These are phyloP conservation scores for Hypolimnas misippus DNA, from an alignment of 2,888 invertebrate genomes.

Conservation along the genomic window DNA sequence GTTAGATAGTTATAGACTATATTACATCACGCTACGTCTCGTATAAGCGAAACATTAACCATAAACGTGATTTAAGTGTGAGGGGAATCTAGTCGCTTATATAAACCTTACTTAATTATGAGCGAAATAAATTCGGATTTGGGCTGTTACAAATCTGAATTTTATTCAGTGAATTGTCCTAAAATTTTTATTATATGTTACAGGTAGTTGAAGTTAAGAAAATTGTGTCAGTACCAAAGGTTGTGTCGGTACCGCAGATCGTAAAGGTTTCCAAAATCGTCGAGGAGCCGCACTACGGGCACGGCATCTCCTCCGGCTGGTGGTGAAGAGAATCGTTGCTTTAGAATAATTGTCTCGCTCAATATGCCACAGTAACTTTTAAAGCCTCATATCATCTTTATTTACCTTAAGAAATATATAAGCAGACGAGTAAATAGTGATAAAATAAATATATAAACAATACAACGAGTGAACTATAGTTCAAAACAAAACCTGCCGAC, in stretches of 20 bases:
- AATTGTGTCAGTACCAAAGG: constrained; percentile 58
- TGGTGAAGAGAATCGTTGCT: constrained; percentile 50
- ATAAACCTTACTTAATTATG: no score
- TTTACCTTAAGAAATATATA: not conserved
- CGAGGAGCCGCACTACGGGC: constrained; percentile 48
- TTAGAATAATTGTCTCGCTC: constrained; percentile 17
- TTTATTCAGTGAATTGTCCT: no score
- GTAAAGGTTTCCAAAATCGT: constrained; percentile 55
- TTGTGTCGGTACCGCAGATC: constrained; percentile 58
- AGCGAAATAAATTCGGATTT: no score
- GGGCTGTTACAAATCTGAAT: no score
- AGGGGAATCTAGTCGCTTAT: no score
- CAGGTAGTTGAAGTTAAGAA: constrained; percentile 57
- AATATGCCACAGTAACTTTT: not conserved
- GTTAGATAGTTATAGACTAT: no score
- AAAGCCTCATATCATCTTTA: not conserved
- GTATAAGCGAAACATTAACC: no score
- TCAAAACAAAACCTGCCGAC: not conserved
- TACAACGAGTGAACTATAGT: not conserved
- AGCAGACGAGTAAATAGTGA: not conserved
- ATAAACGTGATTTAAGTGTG: no score
- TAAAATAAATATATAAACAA: not conserved
- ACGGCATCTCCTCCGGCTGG: constrained; percentile 51
- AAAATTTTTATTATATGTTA: not conserved
- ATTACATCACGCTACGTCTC: no score